A percentile compares a stretch with the other conserved stretches of the same genome.
These are phyloP conservation scores for Mythimna lalbum DNA, from an alignment of 2,888 invertebrate genomes.

Conservation along the genomic window DNA sequence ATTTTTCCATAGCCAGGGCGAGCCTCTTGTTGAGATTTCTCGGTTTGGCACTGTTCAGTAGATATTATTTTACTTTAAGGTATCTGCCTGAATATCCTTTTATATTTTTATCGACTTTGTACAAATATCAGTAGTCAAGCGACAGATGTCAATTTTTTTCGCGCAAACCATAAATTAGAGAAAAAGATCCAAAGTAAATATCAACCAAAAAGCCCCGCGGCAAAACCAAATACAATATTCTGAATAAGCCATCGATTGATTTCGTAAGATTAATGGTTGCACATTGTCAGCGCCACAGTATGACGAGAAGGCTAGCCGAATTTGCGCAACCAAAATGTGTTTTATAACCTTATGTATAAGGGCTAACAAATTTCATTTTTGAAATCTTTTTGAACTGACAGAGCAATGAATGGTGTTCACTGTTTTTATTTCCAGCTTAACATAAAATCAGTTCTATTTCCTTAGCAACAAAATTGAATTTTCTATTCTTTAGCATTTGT, in stretches of 20 bases:
- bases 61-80: conserved; percentile 22
- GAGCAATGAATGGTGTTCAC: conserved; percentile 81
- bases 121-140: conserved; percentile 63
- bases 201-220: conserved; percentile 85
- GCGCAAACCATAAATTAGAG: conserved; percentile 84
- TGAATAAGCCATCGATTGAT: conserved; percentile 91
- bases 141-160: conserved; percentile 87
- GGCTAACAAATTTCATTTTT: conserved; percentile 79
- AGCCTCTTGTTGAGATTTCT: conserved; percentile 4
- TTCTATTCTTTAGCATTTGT: conserved; percentile 36
- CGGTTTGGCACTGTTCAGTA: neutral
- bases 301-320: conserved; percentile 79
- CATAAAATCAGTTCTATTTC: conserved; percentile 65
- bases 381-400: conserved; percentile 80
- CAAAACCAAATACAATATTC: conserved; percentile 90
- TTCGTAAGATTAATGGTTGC: conserved; percentile 90
- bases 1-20: neutral
- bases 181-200: conserved; percentile 90
- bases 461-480: conserved; percentile 53
- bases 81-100: conserved; percentile 51
- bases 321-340: conserved; percentile 83
- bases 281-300: conserved; percentile 89
- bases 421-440: conserved; percentile 67
- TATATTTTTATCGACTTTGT: conserved; percentile 63
- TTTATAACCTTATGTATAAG: conserved; percentile 79